These are phyloP conservation scores for Argopecten irradians DNA, from an alignment of 1,140 invertebrate genomes.

Conservation along the genomic window DNA sequence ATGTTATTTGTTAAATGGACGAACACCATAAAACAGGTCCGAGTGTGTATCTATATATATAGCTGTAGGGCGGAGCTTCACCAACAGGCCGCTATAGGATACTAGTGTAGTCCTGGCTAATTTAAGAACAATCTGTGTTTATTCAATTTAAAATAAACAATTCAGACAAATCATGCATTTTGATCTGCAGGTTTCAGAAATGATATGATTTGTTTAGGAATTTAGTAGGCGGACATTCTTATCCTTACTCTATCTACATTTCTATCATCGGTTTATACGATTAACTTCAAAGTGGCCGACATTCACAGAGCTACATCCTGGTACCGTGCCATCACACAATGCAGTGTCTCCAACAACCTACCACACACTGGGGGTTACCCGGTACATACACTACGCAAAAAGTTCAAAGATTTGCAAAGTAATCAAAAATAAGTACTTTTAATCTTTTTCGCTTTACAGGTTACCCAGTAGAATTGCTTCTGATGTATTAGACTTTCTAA, in stretches of 20 bases:
- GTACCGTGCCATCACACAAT: not conserved
- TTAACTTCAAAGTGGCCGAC: not conserved
- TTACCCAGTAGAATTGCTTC: no score
- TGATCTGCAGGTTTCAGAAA: not conserved
- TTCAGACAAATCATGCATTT: not conserved
- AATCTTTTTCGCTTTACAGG: not conserved
- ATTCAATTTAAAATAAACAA: conserved; percentile 7
- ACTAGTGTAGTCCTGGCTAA: not conserved
- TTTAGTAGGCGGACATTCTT: conserved; percentile 20
- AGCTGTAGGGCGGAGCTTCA: not conserved
- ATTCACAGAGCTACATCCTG: not conserved
- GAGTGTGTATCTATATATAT: not conserved
- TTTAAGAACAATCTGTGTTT: conserved; percentile 3
- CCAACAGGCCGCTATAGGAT: not conserved
- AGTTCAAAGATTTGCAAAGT: not conserved
- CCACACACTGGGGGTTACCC: not conserved
- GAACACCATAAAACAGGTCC: not conserved
- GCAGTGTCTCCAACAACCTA: not conserved
- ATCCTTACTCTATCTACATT: conserved; percentile 16
- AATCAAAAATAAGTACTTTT: not conserved
- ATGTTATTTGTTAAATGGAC: conserved; percentile 8
- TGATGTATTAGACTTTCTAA: no score
- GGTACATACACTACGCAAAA: not conserved
- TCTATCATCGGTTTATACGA: conserved; percentile 2
- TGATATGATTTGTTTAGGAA: not conserved